Conservation (phyloP, 2,888 invertebrate genomes). For the Ypsolopha scabrella region DNA sequence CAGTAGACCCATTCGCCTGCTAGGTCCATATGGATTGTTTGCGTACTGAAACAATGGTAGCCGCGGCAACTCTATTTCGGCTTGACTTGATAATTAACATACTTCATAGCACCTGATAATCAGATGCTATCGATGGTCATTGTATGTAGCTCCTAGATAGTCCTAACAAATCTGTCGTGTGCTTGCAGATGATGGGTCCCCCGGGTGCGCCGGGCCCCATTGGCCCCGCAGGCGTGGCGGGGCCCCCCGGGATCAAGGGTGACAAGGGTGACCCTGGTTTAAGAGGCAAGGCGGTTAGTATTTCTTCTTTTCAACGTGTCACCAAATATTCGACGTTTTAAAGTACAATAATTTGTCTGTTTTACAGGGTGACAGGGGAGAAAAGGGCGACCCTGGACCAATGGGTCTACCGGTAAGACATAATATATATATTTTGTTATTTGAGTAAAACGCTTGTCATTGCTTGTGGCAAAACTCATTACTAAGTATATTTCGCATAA, state of each 20-base stretch:
- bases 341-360: slow-evolving; percentile 4
- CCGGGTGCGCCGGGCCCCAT: slow-evolving; percentile 82
- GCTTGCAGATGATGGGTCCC: slow-evolving; percentile 69
- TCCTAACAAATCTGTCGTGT: too few relatives aligned
- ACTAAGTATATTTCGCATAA: too few relatives aligned
- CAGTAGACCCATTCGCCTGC: too few relatives aligned
- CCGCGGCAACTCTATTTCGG: too few relatives aligned
- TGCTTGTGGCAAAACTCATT: too few relatives aligned
- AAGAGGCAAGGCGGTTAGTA: slow-evolving; percentile 84
- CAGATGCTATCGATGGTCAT: too few relatives aligned
- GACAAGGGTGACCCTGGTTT: slow-evolving; percentile 86
- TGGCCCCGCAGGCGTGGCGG: slow-evolving; percentile 80
- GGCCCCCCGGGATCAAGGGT: slow-evolving; percentile 87
- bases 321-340: background rate
- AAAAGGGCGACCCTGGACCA: slow-evolving; percentile 89
- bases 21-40: too few relatives aligned
- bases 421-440: background rate
- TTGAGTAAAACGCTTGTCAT: too few relatives aligned
- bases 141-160: too few relatives aligned
- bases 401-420: slow-evolving; percentile 96
- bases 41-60: too few relatives aligned
- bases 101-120: too few relatives aligned
- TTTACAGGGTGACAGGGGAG: slow-evolving; percentile 82
- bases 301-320: background rate
- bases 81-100: too few relatives aligned